These are phyloP conservation scores for Gallinago undulata DNA, from an alignment of 2,113 vertebrate genomes.

Conservation along the genomic window DNA sequence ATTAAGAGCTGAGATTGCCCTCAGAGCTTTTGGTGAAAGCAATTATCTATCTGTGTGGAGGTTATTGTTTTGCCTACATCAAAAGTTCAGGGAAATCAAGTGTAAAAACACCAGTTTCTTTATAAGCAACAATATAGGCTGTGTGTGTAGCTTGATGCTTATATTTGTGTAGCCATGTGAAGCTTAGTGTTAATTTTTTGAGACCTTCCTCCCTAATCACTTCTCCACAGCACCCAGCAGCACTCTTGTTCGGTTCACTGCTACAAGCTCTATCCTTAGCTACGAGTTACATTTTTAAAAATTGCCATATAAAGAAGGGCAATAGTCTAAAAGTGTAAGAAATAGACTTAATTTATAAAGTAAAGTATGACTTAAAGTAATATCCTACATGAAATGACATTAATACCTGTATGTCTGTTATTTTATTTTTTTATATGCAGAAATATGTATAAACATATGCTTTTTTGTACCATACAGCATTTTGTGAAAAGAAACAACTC, in stretches of 20 bases:
- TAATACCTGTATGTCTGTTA: neutral
- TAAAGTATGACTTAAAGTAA: neutral
- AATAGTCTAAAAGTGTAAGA: neutral
- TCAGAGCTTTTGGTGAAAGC: neutral
- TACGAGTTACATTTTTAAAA: neutral
- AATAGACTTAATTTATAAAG: neutral
- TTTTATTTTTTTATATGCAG: neutral
- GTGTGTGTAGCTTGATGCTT: neutral
- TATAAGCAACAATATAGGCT: neutral
- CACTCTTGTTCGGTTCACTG: neutral
- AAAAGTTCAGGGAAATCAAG: neutral
- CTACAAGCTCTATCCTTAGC: neutral
- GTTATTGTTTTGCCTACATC: constrained; percentile 23
- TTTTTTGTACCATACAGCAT: neutral
- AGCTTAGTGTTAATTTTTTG: neutral
- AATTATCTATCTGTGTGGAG: neutral
- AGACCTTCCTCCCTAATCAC: neutral
- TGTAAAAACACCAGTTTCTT: neutral
- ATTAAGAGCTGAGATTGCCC: neutral
- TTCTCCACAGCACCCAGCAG: neutral
- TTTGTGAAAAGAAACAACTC: neutral
- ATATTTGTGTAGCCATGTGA: neutral
- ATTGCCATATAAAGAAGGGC: neutral
- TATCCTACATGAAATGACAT: neutral
- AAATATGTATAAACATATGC: neutral